Conservation (phyloP, 2,113 vertebrate genomes). For the Tachuris rubrigastra region DNA sequence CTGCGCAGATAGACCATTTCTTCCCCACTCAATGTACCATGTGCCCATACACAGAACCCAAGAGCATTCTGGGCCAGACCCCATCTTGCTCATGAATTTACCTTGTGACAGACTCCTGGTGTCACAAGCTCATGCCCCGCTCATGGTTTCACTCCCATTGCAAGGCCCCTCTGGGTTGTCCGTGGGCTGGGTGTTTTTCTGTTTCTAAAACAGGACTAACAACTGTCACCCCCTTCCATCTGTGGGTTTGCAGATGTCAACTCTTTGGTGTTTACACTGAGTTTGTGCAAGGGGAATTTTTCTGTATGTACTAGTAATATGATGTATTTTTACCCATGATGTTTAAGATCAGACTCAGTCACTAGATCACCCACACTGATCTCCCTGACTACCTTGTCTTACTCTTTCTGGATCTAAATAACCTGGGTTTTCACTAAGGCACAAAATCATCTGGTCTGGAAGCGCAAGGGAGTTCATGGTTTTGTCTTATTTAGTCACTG, state of each 20-base stretch:
- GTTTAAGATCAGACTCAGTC: neutral
- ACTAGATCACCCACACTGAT: neutral
- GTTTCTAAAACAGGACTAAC: neutral
- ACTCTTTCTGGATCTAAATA: neutral
- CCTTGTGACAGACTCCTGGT: neutral
- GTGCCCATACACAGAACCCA: neutral
- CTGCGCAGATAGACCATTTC: neutral
- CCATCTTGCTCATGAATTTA: neutral
- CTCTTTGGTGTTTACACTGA: neutral
- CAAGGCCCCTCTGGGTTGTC: neutral
- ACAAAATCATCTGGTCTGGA: neutral
- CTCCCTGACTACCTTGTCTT: neutral
- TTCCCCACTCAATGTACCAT: neutral
- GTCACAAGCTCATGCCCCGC: neutral
- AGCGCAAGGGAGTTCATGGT: neutral
- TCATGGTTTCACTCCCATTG: neutral
- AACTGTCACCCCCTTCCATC: neutral
- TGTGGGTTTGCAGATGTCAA: neutral
- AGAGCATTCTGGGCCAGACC: neutral
- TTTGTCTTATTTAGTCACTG: conserved; percentile 3
- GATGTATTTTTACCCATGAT: neutral
- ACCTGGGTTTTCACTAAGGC: neutral
- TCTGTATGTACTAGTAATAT: neutral
- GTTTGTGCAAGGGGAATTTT: neutral
- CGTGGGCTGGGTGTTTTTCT: neutral